phyloP scores from a whole-genome alignment of 2,888 invertebrate species.

The Melieria picta region DNA sequence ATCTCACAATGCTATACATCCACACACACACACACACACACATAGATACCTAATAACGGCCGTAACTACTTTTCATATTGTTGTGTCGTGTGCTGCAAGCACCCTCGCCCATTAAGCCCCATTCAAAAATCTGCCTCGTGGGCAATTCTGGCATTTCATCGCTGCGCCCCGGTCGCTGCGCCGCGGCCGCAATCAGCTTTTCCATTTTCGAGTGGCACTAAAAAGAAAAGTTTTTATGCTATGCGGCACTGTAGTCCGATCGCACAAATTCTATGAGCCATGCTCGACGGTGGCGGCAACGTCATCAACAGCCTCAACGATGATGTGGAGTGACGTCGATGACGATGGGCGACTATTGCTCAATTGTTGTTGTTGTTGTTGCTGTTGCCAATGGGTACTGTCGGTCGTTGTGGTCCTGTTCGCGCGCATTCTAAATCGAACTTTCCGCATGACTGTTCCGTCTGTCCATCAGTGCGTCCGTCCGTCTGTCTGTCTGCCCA shows the following conservation, averaged over 20 bases:
- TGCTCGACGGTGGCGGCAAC: conserved; percentile 19
- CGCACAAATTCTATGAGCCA: not conserved
- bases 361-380: no score
- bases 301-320: conserved; percentile 15
- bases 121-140: conserved; percentile 38
- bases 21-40: not conserved
- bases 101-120: not conserved
- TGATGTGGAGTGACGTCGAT: conserved; percentile 11
- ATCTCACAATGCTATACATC: not conserved
- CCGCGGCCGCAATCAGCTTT: not conserved
- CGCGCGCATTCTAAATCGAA: no score
- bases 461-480: no score
- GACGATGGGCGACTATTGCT: not conserved
- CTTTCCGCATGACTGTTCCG: no score
- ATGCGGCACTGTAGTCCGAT: conserved; percentile 5
- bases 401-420: no score
- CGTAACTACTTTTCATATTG: no score
- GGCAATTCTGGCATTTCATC: conserved; percentile 37
- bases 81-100: no score
- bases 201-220: not conserved
- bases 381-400: no score
- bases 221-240: not conserved
- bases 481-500: no score
- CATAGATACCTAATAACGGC: not conserved
- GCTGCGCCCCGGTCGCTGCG: not conserved